phyloP scores from a whole-genome alignment of 2,797 vertebrate genomes.

The Hapalemur alaotrensis region DNA sequence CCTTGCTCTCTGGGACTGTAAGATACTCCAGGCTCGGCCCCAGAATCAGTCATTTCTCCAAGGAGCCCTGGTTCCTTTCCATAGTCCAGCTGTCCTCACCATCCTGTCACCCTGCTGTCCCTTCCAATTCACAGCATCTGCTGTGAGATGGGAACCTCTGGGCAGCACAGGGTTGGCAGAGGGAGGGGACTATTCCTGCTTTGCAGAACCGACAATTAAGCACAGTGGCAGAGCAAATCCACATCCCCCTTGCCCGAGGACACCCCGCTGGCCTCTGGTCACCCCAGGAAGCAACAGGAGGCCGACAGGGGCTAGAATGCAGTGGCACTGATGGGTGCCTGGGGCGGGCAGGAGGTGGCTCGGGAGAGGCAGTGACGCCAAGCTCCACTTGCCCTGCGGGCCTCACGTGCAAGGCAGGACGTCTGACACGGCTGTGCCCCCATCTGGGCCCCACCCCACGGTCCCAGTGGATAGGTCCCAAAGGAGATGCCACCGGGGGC shows the following conservation, averaged over 20 bases:
- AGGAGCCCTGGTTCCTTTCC: background rate
- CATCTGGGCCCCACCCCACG: background rate
- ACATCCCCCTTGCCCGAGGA: background rate
- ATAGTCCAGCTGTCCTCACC: background rate
- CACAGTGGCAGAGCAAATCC: background rate
- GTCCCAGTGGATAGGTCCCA: background rate
- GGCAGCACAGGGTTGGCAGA: background rate
- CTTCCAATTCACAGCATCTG: background rate
- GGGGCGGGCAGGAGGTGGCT: background rate
- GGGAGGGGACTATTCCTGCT: background rate
- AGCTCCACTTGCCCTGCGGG: rapidly evolving
- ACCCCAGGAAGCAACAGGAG: background rate
- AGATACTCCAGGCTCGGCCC: background rate
- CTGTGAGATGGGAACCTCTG: background rate
- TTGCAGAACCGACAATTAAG: no score
- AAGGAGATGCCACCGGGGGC: background rate
- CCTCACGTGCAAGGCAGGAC: background rate
- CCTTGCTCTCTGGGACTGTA: background rate
- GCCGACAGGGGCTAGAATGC: background rate
- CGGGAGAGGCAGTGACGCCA: background rate
- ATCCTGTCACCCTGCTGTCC: background rate
- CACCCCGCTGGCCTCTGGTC: background rate
- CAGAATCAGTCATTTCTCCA: background rate
- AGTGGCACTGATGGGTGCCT: background rate
- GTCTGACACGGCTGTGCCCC: background rate